These are phyloP conservation scores for Etheostoma perlongum DNA, from an alignment of 2,797 vertebrate species.

Conservation along the genomic window DNA sequence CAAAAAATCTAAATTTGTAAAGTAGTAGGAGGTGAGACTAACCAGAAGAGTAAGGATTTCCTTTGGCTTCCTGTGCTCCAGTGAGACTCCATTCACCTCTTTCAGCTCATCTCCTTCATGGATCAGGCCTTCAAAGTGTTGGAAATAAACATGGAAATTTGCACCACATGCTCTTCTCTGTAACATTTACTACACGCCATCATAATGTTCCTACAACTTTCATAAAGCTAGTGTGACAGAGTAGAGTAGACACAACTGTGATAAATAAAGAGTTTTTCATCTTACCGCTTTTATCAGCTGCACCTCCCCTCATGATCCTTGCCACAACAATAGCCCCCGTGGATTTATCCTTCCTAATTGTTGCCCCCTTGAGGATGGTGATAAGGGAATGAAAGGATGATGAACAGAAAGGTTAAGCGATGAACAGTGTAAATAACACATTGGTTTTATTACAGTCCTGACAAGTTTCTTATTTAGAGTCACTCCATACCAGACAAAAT, in stretches of 20 bases:
- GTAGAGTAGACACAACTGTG: not conserved
- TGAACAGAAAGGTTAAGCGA: constrained; percentile 30
- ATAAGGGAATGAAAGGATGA: constrained; percentile 19
- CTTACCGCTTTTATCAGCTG: constrained; percentile 93
- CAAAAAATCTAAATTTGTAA: too few relatives aligned
- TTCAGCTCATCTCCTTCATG: constrained; percentile 93
- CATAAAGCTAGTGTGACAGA: not conserved
- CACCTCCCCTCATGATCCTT: constrained; percentile 93
- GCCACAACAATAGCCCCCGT: constrained; percentile 92
- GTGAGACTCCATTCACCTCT: constrained; percentile 93
- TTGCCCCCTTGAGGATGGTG: constrained; percentile 85
- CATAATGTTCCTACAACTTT: not conserved
- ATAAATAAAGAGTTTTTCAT: not conserved
- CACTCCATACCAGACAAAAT: constrained; percentile 34
- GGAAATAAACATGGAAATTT: constrained; percentile 28
- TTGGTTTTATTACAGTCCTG: constrained; percentile 58
- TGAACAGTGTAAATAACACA: constrained; percentile 42
- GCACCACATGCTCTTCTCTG: not conserved
- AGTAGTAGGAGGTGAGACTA: constrained; percentile 44
- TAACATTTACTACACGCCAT: not conserved
- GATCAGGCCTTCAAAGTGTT: constrained; percentile 88
- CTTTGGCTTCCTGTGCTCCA: constrained; percentile 91
- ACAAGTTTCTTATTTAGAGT: constrained; percentile 48
- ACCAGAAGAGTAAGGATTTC: constrained; percentile 95
- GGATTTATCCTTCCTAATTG: constrained; percentile 90